Conservation (phyloP, 2,797 vertebrate species). For the Megalops cyprinoides region DNA sequence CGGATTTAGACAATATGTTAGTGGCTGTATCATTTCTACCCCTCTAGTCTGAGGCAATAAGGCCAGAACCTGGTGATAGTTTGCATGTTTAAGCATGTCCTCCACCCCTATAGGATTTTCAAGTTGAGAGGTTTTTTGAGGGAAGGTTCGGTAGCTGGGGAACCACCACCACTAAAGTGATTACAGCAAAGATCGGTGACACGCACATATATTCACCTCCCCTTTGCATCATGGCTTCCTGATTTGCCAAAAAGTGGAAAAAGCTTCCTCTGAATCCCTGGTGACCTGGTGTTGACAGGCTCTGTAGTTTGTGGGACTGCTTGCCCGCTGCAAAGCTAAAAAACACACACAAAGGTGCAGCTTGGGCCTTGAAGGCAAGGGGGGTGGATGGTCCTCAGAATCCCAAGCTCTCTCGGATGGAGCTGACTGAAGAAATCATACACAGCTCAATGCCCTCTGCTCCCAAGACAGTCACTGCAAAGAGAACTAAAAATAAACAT, state of each 20-base stretch:
- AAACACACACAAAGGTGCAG: conserved; percentile 45
- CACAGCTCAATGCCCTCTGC: conserved; percentile 58
- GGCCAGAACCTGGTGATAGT: not conserved
- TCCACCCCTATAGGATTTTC: not conserved
- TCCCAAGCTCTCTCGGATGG: conserved; percentile 49
- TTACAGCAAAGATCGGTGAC: no score
- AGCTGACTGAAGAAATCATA: conserved; percentile 57
- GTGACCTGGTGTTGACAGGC: conserved; percentile 30
- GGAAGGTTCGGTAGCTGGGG: not conserved
- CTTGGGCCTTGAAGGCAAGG: conserved; percentile 43
- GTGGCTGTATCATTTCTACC: not conserved
- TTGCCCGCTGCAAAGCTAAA: conserved; percentile 44
- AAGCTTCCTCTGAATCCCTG: conserved; percentile 36
- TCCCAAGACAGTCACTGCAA: conserved; percentile 53
- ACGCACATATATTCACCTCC: not conserved
- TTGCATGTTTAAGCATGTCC: conserved; percentile 1
- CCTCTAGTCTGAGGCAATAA: not conserved
- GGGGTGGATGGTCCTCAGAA: conserved; percentile 52
- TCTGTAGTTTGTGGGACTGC: conserved; percentile 26
- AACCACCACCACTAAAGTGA: not conserved
- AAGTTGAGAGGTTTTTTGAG: not conserved
- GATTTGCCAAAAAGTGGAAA: not conserved
- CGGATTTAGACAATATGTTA: not conserved
- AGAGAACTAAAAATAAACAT: conserved; percentile 59
- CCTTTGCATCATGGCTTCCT: not conserved